Percentiles rank a stretch among this genome's conserved stretches.
phyloP scores from a whole-genome alignment of 2,797 vertebrate genomes.

The Vipera latastei region DNA sequence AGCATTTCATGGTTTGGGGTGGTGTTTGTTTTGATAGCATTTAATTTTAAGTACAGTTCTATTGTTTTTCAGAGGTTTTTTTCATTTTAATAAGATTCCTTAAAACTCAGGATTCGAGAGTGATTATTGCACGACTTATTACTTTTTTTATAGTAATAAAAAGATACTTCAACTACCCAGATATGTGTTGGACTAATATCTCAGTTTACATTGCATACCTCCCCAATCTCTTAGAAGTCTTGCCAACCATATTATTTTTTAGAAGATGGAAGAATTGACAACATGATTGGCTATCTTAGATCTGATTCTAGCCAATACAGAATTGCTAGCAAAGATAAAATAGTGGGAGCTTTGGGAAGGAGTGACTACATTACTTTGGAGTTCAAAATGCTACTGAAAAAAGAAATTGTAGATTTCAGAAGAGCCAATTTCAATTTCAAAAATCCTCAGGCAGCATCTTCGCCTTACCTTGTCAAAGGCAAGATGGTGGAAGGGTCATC shows the following conservation, averaged over 20 bases:
- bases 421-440: background rate
- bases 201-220: background rate
- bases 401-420: background rate
- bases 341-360: background rate
- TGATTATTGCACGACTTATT: background rate
- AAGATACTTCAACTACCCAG: background rate
- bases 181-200: background rate
- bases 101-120: background rate
- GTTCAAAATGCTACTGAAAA: background rate
- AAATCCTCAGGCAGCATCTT: background rate
- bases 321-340: background rate
- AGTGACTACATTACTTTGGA: background rate
- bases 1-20: conserved; percentile 6
- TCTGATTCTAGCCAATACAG: background rate
- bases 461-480: background rate
- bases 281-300: background rate
- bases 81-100: background rate
- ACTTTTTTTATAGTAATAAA: background rate
- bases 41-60: background rate
- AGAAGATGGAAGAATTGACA: background rate
- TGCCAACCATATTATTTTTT: background rate
- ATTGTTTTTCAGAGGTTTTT: background rate
- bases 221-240: background rate
- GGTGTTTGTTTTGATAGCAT: conserved; percentile 1
- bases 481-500: background rate